A percentile compares a stretch with the other conserved stretches of the same genome.
Conservation (phyloP, 2,113 vertebrate genomes). For the Elephas maximus region DNA sequence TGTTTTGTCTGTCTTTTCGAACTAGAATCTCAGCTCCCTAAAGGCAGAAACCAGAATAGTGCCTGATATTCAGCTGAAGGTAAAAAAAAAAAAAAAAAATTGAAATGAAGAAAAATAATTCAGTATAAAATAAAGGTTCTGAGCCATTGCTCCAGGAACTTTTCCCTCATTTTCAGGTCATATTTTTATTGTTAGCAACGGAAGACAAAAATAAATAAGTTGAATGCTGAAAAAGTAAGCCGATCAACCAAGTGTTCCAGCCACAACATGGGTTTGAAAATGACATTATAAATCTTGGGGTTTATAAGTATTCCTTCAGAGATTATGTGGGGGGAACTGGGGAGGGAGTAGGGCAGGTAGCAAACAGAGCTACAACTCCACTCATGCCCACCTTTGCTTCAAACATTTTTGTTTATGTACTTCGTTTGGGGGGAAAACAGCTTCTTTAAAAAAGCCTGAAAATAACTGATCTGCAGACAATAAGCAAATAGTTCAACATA, state of each 20-base stretch:
- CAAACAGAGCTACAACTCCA: not conserved
- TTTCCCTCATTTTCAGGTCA: slow-evolving; percentile 17
- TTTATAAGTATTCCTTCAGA: not conserved
- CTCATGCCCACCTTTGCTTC: not conserved
- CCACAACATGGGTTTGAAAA: not conserved
- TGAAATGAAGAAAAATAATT: slow-evolving; percentile 6
- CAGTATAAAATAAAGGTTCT: slow-evolving; percentile 32
- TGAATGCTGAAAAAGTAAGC: slow-evolving; percentile 24
- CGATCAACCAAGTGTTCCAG: not conserved
- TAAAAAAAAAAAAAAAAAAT: not conserved
- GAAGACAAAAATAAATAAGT: slow-evolving; percentile 26
- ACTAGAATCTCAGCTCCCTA: not conserved
- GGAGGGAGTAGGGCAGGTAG: not conserved
- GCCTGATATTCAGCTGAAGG: slow-evolving; percentile 10
- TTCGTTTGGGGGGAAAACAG: not conserved
- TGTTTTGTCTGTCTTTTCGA: not conserved
- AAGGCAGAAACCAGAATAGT: not conserved
- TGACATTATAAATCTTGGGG: not conserved
- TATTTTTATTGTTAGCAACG: slow-evolving; percentile 16
- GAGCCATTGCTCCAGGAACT: not conserved
- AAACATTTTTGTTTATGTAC: not conserved
- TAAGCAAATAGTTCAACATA: not conserved
- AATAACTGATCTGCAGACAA: not conserved
- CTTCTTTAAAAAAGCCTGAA: not conserved
- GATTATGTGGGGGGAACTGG: not conserved